Evolutionary conservation across 2,888 invertebrate species (phyloP).

Genomic region (Leistus spinibarbis): DNA sequence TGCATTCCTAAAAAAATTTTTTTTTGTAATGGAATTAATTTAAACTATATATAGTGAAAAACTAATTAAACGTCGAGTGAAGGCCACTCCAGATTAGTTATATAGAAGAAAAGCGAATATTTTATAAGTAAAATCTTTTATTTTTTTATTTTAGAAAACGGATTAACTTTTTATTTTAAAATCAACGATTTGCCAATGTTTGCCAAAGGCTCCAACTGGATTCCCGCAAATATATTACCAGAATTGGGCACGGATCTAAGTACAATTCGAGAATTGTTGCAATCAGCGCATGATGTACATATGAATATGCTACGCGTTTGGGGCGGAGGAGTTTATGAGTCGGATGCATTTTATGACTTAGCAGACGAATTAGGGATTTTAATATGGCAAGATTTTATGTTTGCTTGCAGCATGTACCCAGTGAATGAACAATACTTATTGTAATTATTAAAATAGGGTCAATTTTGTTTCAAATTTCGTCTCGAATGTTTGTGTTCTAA

Average conservation of each 20-base stretch:
- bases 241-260: slow-evolving; percentile 68
- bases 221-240: slow-evolving; percentile 85
- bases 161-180: slow-evolving; percentile 83
- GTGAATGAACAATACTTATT: slow-evolving; percentile 71
- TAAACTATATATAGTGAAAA: too few species aligned
- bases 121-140: background rate
- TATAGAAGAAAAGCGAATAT: slow-evolving; percentile 18
- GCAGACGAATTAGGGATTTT: slow-evolving; percentile 90
- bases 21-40: too few species aligned
- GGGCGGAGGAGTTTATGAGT: slow-evolving; percentile 98
- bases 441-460: slow-evolving; percentile 56
- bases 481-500: too few species aligned
- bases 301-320: slow-evolving; percentile 97
- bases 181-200: slow-evolving; percentile 89
- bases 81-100: background rate
- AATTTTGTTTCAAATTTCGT: too few species aligned
- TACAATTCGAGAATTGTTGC: slow-evolving; percentile 68
- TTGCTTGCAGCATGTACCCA: slow-evolving; percentile 96
- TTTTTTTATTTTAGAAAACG: slow-evolving; percentile 54
- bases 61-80: too few species aligned
- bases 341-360: slow-evolving; percentile 83
- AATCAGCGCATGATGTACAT: slow-evolving; percentile 74
- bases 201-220: slow-evolving; percentile 94
- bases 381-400: slow-evolving; percentile 98
- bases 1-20: too few species aligned